Base-by-base conservation (phyloP, 2,113 vertebrate genomes). In the Damaliscus lunatus region DNA sequence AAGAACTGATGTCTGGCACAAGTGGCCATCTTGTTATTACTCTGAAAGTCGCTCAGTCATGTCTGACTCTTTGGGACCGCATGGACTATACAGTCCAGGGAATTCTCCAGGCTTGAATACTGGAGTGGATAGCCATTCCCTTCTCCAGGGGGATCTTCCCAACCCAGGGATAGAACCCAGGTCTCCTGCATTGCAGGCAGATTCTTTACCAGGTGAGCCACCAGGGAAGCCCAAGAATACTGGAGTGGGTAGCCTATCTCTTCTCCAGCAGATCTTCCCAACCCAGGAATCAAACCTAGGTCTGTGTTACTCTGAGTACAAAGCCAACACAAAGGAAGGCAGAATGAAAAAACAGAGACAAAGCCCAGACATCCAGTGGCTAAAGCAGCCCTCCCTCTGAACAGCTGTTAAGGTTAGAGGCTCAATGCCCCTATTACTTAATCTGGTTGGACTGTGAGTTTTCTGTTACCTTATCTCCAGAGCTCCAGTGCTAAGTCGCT, bases 391-490 rank as follows among this genome's bases (percentile, higher is more conserved):
- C 7, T 60, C 8, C 10, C 50, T 77, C 36, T 17, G 8, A 12
- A 60, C 43, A 87, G n/a, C 27, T 48, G 7, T 71, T 77, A 85
- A 85, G 50, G 13, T 50, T 7, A 88, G 55, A 88, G 43, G 59
- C 25, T 33, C 67, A 62, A 23, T 23, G 13, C 40, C 17, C 33
- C 71, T 57, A 19, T 29, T 40, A 81, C 71, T 74, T 57, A 19
- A 57, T 84, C 78, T 84, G 12, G 27, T 8, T 85, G 23, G 23
- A 46, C 43, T 88, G 15, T 46, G 9, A 31, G 8, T 17, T 85
- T 85, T 80, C 40, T 64, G 27, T 82, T n/a, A 52, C 77, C 53
- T 85, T 60, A 83, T 93, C 33, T 36, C 31, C 62, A n/a, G 62
- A n/a, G 31, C 33, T 64, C 62, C 15, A n/a, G 33, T 64, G 31